Conservation (phyloP, 2,113 vertebrate species). For the Mohoua ochrocephala region DNA sequence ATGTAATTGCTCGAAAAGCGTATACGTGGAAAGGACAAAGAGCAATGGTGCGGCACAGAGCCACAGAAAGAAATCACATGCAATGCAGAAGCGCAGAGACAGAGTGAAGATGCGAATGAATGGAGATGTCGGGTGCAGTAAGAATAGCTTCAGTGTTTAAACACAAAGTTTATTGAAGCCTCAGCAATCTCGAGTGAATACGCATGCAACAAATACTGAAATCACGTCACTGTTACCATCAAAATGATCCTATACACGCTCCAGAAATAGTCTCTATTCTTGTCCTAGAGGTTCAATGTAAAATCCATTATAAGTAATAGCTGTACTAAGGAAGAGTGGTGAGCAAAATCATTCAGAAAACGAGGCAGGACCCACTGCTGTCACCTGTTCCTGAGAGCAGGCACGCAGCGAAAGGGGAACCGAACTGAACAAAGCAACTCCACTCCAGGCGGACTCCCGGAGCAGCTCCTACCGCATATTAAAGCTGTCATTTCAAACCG, state of each 20-base stretch:
- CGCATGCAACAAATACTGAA: background rate
- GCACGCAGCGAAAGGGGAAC: background rate
- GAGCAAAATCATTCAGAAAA: background rate
- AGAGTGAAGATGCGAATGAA: background rate
- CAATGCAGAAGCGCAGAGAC: background rate
- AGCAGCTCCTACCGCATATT: background rate
- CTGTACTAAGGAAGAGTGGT: rapidly evolving
- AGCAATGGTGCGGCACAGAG: background rate
- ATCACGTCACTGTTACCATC: background rate
- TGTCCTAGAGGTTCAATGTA: background rate
- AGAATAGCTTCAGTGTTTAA: background rate
- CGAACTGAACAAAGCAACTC: background rate
- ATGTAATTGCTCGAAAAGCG: background rate
- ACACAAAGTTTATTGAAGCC: background rate
- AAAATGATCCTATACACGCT: background rate
- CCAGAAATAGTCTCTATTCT: background rate
- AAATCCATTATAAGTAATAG: background rate
- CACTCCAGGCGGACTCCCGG: background rate
- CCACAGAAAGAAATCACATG: background rate
- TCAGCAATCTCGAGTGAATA: background rate
- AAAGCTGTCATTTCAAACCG: background rate
- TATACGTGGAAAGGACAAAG: background rate
- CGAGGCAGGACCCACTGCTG: background rate
- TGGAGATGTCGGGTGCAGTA: background rate
- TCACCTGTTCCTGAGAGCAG: background rate